These are phyloP conservation scores for Myotis davidii DNA, from an alignment of 2,113 vertebrate genomes.

Conservation along the genomic window DNA sequence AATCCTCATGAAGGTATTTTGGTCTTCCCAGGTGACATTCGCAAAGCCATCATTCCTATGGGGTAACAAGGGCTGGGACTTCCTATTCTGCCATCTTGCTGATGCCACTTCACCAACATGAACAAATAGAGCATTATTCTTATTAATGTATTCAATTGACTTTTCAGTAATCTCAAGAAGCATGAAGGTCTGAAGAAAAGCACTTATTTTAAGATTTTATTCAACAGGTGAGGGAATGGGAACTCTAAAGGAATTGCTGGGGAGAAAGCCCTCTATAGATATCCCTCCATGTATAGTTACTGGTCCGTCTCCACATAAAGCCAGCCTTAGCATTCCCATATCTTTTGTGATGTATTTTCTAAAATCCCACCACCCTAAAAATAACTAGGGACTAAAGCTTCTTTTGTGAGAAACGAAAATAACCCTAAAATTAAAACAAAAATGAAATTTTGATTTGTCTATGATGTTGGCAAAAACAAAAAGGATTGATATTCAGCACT, in stretches of 20 bases:
- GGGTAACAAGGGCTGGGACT: background rate
- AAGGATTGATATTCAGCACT: background rate
- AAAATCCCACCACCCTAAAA: background rate
- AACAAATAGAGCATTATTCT: background rate
- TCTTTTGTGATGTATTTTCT: background rate
- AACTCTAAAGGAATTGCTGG: background rate
- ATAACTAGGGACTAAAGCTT: background rate
- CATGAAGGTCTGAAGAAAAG: background rate
- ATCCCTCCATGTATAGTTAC: background rate
- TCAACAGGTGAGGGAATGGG: background rate
- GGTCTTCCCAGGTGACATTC: background rate
- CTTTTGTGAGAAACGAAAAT: background rate
- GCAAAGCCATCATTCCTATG: background rate
- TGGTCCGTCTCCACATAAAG: background rate
- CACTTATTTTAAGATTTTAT: background rate
- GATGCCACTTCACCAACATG: background rate
- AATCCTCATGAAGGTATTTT: background rate
- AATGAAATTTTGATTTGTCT: constrained; percentile 20
- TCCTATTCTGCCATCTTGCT: background rate
- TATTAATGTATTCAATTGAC: background rate
- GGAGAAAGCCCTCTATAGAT: background rate
- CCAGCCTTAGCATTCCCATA: background rate
- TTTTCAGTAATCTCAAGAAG: background rate
- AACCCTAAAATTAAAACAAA: background rate
- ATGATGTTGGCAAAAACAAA: background rate